phyloP scores from a whole-genome alignment of 2,113 vertebrate species.

The Enhydra lutris region DNA sequence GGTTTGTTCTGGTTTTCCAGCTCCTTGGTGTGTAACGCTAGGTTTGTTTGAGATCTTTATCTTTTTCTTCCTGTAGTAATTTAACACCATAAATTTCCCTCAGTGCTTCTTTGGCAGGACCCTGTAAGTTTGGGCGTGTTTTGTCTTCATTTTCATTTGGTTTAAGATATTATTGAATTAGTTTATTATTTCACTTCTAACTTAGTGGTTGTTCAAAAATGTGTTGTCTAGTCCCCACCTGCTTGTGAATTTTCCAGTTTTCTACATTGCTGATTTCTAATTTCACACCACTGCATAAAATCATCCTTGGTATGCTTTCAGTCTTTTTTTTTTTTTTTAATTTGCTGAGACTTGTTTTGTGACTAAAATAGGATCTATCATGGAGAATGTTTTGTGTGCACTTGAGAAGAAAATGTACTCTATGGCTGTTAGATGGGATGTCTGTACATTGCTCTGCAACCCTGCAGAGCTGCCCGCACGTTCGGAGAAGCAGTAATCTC shows the following conservation, averaged over 20 bases:
- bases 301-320: neutral
- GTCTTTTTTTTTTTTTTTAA: neutral
- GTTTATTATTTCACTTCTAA: no score
- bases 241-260: neutral
- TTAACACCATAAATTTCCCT: neutral
- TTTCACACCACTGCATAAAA: neutral
- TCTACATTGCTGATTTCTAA: neutral
- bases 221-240: neutral
- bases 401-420: neutral
- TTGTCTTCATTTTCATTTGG: no score
- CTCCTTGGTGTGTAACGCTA: neutral
- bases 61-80: neutral
- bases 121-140: no score
- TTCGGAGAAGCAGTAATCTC: neutral
- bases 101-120: neutral
- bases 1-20: neutral
- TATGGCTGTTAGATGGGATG: neutral
- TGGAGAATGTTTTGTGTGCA: neutral
- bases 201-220: no score
- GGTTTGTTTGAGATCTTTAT: neutral
- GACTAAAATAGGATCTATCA: neutral
- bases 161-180: no score
- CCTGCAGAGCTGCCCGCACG: fast-evolving
- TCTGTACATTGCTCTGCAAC: no score
- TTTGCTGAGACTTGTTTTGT: neutral